phyloP scores from a whole-genome alignment of 2,113 vertebrate species.

The Ciconia maguari region DNA sequence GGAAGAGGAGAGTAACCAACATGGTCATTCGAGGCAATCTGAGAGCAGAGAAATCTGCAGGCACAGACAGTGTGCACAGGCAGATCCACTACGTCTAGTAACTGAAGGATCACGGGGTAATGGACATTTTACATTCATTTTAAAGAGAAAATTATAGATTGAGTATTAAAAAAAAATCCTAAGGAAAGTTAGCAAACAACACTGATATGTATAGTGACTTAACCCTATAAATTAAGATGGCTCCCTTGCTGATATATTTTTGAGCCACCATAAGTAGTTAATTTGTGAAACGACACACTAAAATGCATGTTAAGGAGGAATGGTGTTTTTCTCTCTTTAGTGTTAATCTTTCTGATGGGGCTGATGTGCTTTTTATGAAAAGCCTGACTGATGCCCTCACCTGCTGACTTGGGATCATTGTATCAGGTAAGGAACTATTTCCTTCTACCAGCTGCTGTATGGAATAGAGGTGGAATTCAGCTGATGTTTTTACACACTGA shows the following conservation, averaged over 20 bases:
- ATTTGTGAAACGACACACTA: not conserved
- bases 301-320: not conserved
- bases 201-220: not conserved
- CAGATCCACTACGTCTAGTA: not conserved
- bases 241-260: not conserved
- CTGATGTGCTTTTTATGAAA: not conserved
- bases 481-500: not conserved
- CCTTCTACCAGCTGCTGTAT: slow-evolving; percentile 23
- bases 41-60: not conserved
- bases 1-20: not conserved
- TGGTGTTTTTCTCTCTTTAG: not conserved
- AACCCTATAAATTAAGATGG: not conserved
- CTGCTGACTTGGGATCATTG: slow-evolving; percentile 14
- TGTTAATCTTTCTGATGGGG: not conserved
- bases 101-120: fast-evolving
- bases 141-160: not conserved
- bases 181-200: not conserved
- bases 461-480: not conserved
- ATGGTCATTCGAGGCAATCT: not conserved
- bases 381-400: slow-evolving; percentile 23
- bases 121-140: not conserved
- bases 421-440: slow-evolving; percentile 3
- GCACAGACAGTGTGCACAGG: not conserved
- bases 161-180: not conserved
- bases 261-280: not conserved